These are phyloP conservation scores for human DNA, from an alignment of 2,113 vertebrate genomes.

Conservation along the genomic window DNA sequence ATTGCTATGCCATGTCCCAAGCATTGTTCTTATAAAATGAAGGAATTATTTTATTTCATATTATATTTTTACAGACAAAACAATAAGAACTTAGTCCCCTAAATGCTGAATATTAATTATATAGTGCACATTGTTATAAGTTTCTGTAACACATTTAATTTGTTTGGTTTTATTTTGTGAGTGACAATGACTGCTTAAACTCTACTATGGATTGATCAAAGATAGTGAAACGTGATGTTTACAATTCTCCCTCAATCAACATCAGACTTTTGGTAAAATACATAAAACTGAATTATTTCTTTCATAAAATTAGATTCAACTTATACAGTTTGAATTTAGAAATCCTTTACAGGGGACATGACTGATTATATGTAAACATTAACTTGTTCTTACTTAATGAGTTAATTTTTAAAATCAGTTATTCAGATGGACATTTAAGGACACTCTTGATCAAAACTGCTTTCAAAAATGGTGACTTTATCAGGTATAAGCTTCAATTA, in stretches of 20 bases:
- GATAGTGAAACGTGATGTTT: not conserved
- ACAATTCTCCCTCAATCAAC: not conserved
- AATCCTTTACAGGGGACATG: not conserved
- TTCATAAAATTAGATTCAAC: not conserved
- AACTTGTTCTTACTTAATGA: not conserved
- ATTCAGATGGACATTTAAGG: constrained; percentile 12
- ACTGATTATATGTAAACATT: not conserved
- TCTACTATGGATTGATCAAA: not conserved
- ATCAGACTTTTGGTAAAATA: not conserved
- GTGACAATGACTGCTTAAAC: not conserved
- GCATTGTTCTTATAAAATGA: not conserved
- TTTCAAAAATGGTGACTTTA: not conserved
- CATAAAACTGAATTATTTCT: not conserved
- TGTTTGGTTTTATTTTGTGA: not conserved
- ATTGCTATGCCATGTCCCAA: not conserved
- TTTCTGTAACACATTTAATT: not conserved
- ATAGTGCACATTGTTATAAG: not conserved
- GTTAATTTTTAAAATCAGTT: constrained; percentile 26
- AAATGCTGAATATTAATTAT: not conserved
- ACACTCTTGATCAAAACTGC: not conserved
- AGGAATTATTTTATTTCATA: not conserved
- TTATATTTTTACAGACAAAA: not conserved
- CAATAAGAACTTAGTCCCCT: not conserved
- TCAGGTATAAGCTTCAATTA: not conserved
- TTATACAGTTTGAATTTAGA: constrained; percentile 8